These are phyloP conservation scores for Temnothorax nylanderi DNA, from an alignment of 1,140 invertebrate species.

Conservation along the genomic window DNA sequence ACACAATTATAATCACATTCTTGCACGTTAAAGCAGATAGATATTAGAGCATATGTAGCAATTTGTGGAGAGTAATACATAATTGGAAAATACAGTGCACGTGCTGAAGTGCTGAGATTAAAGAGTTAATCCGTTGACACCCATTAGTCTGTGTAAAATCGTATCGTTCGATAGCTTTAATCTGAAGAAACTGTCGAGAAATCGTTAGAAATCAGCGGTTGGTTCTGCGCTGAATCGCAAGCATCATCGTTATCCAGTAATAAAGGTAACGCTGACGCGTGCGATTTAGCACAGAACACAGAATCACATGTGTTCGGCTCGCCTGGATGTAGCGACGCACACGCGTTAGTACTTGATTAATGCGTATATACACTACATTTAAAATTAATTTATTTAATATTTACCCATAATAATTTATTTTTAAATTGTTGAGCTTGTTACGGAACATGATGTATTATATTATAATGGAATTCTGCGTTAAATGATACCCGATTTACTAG, in stretches of 20 bases:
- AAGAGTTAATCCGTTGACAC: not conserved
- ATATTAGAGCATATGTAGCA: not conserved
- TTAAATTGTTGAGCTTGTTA: not conserved
- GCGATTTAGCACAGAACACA: not conserved
- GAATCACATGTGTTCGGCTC: constrained; percentile 4
- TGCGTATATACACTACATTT: not conserved
- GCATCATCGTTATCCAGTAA: not conserved
- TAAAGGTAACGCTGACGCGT: not conserved
- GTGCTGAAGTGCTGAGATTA: not conserved
- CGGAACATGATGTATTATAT: not conserved
- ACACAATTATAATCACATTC: not conserved
- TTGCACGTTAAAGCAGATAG: not conserved
- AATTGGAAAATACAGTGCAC: not conserved
- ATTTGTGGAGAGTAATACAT: not conserved
- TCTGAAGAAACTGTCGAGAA: constrained; percentile 22
- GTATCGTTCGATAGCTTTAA: constrained; percentile 15
- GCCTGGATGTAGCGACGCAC: not conserved
- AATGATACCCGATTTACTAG: not conserved
- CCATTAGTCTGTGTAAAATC: constrained; percentile 21
- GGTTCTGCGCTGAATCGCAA: constrained; percentile 10
- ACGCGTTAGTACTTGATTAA: not conserved
- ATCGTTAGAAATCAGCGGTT: constrained; percentile 44
- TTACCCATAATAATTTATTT: not conserved
- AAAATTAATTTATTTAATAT: not conserved
- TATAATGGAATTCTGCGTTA: not conserved